Conservation (phyloP, 53 echinoderm and acorn worm species). For the Echinometra lucunter region DNA sequence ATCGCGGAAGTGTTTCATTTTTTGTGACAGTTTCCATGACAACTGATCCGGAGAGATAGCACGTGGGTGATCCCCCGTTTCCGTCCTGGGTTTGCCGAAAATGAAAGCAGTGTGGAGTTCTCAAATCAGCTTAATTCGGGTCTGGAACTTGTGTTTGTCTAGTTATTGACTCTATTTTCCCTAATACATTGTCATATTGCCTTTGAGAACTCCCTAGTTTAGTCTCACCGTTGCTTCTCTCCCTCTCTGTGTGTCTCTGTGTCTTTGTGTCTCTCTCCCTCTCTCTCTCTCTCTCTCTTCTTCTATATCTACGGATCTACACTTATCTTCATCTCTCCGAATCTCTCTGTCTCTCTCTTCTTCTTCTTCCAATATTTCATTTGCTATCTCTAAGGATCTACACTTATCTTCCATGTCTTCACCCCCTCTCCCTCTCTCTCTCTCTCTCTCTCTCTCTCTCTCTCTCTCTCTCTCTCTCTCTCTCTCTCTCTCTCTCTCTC, state of each 20-base stretch:
- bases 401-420: neutral
- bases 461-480: neutral
- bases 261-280: neutral
- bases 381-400: neutral
- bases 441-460: neutral
- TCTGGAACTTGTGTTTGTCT: neutral
- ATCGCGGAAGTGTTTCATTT: neutral
- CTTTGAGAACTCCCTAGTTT: too few species aligned
- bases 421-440: neutral
- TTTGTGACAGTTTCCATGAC: constrained; percentile 41
- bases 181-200: neutral
- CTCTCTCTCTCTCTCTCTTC: neutral
- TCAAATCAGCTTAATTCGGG: neutral
- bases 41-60: constrained; percentile 44
- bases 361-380: neutral
- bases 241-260: neutral
- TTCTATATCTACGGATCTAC: neutral
- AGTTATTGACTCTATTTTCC: neutral
- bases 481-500: neutral
- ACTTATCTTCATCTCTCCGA: neutral
- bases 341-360: neutral
- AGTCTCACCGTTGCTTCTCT: too few species aligned
- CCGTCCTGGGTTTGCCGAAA: constrained; percentile 1
- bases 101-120: neutral
- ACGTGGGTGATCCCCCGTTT: constrained; percentile 44